phyloP scores from a whole-genome alignment of 2,888 invertebrate genomes.

The Hyppa rectilinea region DNA sequence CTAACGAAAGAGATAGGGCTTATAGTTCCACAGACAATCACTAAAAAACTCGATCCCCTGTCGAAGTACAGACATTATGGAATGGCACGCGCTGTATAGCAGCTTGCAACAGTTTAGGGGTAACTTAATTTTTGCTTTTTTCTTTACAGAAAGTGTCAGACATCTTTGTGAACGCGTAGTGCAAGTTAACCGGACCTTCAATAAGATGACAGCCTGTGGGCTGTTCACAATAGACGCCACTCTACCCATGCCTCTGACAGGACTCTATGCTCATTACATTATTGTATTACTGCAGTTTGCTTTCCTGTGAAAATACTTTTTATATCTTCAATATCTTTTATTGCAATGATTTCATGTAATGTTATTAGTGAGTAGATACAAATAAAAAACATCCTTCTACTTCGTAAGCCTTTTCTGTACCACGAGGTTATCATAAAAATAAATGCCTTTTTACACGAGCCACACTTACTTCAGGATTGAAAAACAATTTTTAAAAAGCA shows the following conservation, averaged over 20 bases:
- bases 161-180: constrained; percentile 24
- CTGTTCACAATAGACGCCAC: constrained; percentile 26
- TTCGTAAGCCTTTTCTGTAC: not conserved
- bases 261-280: not conserved
- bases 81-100: no score
- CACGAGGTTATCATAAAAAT: no score
- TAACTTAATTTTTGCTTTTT: not conserved
- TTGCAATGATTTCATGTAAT: not conserved
- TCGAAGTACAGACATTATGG: no score
- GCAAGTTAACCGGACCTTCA: constrained; percentile 20
- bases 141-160: not conserved
- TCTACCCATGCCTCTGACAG: constrained; percentile 10
- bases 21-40: no score
- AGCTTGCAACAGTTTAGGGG: no score
- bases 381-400: not conserved
- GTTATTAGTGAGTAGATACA: not conserved
- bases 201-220: constrained; percentile 30
- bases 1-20: no score
- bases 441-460: no score
- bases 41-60: no score
- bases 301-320: not conserved
- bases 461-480: no score
- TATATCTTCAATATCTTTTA: no score
- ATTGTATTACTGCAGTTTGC: constrained; percentile 21
- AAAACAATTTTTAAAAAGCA: no score